phyloP scores from a whole-genome alignment of 2,888 invertebrate species.

The Catocala nupta region DNA sequence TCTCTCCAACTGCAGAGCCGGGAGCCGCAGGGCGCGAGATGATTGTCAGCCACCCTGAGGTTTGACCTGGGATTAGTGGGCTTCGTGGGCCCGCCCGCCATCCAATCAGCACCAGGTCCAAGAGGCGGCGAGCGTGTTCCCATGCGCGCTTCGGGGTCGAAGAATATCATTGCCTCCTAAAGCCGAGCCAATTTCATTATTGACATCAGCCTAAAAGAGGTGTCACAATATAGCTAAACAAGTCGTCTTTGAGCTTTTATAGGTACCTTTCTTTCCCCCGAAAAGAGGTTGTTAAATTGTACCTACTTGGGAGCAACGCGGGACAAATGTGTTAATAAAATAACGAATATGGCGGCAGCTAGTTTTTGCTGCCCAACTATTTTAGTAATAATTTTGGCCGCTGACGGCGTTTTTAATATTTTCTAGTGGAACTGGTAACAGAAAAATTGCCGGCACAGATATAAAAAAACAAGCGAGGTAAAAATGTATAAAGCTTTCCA shows the following conservation, averaged over 20 bases:
- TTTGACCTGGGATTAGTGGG: too few relatives aligned
- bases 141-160: too few relatives aligned
- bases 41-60: too few relatives aligned
- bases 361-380: background rate
- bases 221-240: conserved; percentile 14
- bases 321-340: conserved; percentile 9
- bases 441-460: background rate
- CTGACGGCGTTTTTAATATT: background rate
- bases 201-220: conserved; percentile 16
- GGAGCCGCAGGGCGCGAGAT: too few relatives aligned
- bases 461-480: background rate
- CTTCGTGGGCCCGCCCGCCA: too few relatives aligned
- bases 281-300: conserved; percentile 10
- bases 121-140: too few relatives aligned
- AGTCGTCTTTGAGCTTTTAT: conserved; percentile 10
- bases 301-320: background rate
- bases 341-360: background rate
- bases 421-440: background rate
- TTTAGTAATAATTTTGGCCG: conserved; percentile 1
- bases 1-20: too few relatives aligned
- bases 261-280: conserved; percentile 1
- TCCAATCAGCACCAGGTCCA: too few relatives aligned
- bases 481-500: background rate
- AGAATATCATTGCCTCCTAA: conserved; percentile 1
- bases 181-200: conserved; percentile 12